Percentiles rank a stretch among this genome's conserved stretches.
Evolutionary conservation across 37 sponge, comb jelly and placozoan species (phyloP).

Genomic region (Theonella swinhoei): DNA sequence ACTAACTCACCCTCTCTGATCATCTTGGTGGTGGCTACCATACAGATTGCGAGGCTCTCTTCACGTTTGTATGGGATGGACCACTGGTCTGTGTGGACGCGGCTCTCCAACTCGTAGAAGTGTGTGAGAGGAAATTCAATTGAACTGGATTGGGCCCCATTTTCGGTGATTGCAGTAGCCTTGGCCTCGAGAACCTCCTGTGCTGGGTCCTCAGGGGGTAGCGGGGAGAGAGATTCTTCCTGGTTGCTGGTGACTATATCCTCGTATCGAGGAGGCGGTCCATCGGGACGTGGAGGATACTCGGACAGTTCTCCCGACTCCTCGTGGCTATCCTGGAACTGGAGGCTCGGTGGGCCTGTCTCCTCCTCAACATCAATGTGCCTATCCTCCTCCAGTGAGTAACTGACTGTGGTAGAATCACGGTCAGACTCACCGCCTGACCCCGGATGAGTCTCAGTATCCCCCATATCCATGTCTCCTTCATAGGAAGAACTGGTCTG

Average conservation of each 20-base stretch:
- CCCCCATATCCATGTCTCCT: conserved; percentile 46
- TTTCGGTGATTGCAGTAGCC: background rate
- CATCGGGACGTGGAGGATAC: conserved; percentile 34
- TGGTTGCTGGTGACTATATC: conserved; percentile 51
- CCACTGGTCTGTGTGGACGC: conserved; percentile 91
- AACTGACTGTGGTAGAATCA: conserved; percentile 69
- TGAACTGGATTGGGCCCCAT: background rate
- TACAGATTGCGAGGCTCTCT: conserved; percentile 87
- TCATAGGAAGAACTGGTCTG: background rate
- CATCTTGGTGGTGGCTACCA: conserved; percentile 74
- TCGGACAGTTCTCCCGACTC: conserved; percentile 3
- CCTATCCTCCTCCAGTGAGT: conserved; percentile 60
- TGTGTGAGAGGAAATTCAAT: conserved; percentile 86
- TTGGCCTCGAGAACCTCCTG: no score
- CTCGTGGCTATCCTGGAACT: background rate
- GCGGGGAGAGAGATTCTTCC: conserved; percentile 11
- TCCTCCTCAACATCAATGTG: conserved; percentile 41
- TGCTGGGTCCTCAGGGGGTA: background rate
- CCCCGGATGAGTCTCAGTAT: conserved; percentile 46
- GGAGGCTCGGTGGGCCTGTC: background rate
- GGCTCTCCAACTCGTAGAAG: conserved; percentile 90
- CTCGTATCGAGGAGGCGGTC: conserved; percentile 59
- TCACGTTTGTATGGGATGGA: conserved; percentile 82
- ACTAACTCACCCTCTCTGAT: conserved; percentile 63
- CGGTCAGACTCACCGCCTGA: conserved; percentile 50